Conservation (phyloP, 2,113 vertebrate species). For the Dolichallabes microphthalmus region DNA sequence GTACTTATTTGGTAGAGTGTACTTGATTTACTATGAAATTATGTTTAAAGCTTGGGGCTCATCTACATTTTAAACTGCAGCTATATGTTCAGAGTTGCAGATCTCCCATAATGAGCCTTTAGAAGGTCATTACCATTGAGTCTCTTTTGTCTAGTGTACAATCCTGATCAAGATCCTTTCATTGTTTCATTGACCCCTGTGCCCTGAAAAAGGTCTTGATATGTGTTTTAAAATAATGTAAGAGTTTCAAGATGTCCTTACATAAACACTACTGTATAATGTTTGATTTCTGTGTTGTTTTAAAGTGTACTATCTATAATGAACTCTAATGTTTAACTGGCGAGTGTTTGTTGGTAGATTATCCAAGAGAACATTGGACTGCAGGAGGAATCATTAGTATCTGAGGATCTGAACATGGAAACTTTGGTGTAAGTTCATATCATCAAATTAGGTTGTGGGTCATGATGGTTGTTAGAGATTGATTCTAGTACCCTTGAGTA, state of each 20-base stretch:
- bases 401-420: slow-evolving; percentile 93
- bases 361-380: slow-evolving; percentile 89
- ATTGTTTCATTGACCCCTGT: neutral
- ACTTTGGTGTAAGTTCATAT: slow-evolving; percentile 85
- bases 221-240: neutral
- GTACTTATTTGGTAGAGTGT: neutral
- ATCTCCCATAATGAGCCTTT: neutral
- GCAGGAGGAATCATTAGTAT: slow-evolving; percentile 78
- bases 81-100: neutral
- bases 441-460: neutral
- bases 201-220: neutral
- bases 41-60: neutral
- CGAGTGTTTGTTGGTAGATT: slow-evolving; percentile 73
- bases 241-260: neutral
- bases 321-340: neutral
- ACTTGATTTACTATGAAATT: neutral
- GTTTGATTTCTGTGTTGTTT: neutral
- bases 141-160: neutral
- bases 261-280: neutral
- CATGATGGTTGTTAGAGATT: neutral
- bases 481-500: neutral
- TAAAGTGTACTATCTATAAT: neutral
- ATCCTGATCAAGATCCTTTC: neutral
- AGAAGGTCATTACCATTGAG: neutral
- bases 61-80: neutral